Base-by-base conservation (phyloP, 1,140 invertebrate species). In the Meloidogyne floridensis region DNA sequence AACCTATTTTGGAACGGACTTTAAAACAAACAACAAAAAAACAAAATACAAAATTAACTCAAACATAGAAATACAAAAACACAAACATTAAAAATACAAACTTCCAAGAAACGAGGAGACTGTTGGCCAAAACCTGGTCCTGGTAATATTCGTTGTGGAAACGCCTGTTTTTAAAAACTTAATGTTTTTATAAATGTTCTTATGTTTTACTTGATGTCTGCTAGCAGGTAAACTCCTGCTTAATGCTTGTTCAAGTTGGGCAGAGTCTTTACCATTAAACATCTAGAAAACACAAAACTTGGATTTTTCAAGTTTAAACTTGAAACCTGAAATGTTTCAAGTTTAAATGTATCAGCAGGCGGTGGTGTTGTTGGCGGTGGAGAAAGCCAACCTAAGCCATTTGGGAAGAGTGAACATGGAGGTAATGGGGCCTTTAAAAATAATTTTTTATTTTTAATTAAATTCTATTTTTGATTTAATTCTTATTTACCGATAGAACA, bases 301-400 rank as follows among this genome's bases (percentile, higher is more conserved):
- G 32, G 1, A 70, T 77, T 77, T 77, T 10, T 53, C 1, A 18
- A 65, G 13, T 32, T 56, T 42, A 6, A 59, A 20, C 11, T n/a
- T 59, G n/a, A 65, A 3, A 15, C 77, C 59, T 79, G 83, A 76
- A 87, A 87, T 5, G 87, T 86, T 47, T 90, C 86, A 80, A 89
- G 85, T 82, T 89, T 89, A 75, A 89, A 89, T 42, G 70, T 81
- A 53, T 84, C 85, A 10, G 85, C 89, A 18, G 88, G 87, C 18
- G 88, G 88, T 13, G 88, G 88, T n/a, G 80, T 71, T 6, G 83
- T 84, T 43, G 86, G 80, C 73, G 77, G 59, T 2, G 84, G 79
- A 51, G 80, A 42, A 10, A 65, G 65, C 83, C 86, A 89, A 53
- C 73, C 65, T 20, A 74, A 77, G 20, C 87, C 77, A 53, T 82